These are phyloP conservation scores for Drosophila kambysellisi DNA, from an alignment of 2,888 invertebrate species.

Conservation along the genomic window DNA sequence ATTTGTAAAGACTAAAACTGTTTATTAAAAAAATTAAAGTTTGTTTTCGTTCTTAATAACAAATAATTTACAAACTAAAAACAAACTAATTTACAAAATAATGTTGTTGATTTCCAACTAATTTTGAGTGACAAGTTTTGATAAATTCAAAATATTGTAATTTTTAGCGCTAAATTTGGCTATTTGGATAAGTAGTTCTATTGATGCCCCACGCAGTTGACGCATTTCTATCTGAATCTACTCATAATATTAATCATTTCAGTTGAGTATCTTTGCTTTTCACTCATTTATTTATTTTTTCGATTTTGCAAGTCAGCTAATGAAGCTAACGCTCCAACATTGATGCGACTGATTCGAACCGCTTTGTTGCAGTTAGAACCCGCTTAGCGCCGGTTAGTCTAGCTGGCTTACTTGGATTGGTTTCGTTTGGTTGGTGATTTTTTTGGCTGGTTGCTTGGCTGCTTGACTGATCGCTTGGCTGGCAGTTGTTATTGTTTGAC, in stretches of 20 bases:
- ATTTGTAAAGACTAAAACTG: neutral
- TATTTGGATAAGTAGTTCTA: neutral
- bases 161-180: neutral
- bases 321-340: conserved; percentile 42
- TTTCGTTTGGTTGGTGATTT: conserved; percentile 4
- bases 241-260: conserved; percentile 16
- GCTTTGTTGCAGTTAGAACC: conserved; percentile 70
- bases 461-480: conserved; percentile 1
- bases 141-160: neutral
- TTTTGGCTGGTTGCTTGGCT: conserved; percentile 9
- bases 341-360: conserved; percentile 53
- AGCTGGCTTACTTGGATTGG: conserved; percentile 24
- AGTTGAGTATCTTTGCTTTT: neutral
- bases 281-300: neutral
- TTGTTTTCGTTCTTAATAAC: neutral
- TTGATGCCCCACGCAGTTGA: neutral
- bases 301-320: conserved; percentile 28
- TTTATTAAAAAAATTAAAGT: neutral
- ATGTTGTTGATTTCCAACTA: neutral
- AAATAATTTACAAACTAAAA: neutral
- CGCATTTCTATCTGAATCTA: neutral
- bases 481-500: conserved; percentile 11
- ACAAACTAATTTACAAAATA: neutral
- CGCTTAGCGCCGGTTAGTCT: conserved; percentile 66
- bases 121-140: neutral